Percentiles rank a stretch among this genome's conserved stretches.
Evolutionary conservation across 2,113 vertebrate species (phyloP).

Genomic region (Engystomops pustulosus): DNA sequence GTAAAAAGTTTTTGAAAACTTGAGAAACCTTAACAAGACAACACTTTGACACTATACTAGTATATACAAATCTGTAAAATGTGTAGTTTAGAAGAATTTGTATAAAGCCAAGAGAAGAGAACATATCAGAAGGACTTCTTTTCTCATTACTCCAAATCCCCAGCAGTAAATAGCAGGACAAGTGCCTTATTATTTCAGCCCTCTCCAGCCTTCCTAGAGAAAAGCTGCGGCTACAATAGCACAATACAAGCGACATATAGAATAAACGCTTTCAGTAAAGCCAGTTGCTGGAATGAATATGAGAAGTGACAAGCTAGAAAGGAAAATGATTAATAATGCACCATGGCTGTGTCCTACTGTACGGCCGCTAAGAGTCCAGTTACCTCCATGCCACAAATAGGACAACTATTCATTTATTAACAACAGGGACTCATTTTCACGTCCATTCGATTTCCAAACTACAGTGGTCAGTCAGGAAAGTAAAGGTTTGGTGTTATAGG

Average conservation of each 20-base stretch:
- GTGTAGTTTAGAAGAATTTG: no score
- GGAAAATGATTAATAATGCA: conserved; percentile 47
- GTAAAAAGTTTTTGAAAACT: no score
- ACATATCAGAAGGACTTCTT: no score
- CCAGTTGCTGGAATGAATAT: conserved; percentile 22
- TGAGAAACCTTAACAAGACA: no score
- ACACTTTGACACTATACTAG: no score
- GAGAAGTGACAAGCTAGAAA: conserved; percentile 44
- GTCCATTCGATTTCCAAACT: not conserved
- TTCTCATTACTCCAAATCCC: no score
- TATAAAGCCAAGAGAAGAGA: no score
- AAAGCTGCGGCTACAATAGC: not conserved
- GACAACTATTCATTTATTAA: conserved; percentile 33
- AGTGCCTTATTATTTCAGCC: not conserved
- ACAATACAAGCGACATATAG: not conserved
- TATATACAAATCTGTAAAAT: no score
- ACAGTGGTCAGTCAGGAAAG: not conserved
- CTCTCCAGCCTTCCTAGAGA: not conserved
- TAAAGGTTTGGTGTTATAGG: not conserved
- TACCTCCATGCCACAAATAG: conserved; percentile 24
- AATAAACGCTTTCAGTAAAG: not conserved
- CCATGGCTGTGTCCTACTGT: conserved; percentile 2
- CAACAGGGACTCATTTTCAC: not conserved
- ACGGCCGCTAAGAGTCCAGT: conserved; percentile 30
- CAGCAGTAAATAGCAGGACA: no score